These are phyloP conservation scores for Cuculus canorus DNA, from an alignment of 2,797 vertebrate genomes.

Conservation along the genomic window DNA sequence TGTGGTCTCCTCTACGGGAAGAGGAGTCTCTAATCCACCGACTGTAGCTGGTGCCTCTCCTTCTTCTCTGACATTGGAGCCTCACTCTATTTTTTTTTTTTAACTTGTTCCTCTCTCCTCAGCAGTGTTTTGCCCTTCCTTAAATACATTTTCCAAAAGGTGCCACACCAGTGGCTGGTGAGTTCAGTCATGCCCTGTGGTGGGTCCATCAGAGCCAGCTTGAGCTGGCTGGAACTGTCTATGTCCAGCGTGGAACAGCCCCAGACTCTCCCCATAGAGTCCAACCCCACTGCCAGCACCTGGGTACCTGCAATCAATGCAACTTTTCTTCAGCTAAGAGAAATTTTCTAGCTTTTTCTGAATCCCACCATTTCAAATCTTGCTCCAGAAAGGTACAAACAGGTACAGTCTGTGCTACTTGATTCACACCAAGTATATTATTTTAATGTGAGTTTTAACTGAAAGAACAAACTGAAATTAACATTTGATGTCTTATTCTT, in stretches of 20 bases:
- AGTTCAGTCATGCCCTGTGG: fast-evolving
- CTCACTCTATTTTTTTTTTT: not conserved
- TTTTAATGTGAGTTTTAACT: constrained; percentile 72
- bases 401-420: constrained; percentile 9
- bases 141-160: not conserved
- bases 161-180: fast-evolving
- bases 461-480: constrained; percentile 76
- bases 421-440: constrained; percentile 2
- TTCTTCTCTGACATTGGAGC: not conserved
- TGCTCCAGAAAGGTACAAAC: not conserved
- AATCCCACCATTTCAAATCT: not conserved
- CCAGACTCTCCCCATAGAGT: not conserved
- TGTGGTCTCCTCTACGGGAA: not conserved
- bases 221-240: not conserved
- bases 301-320: fast-evolving
- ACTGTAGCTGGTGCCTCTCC: not conserved
- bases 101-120: not conserved
- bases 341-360: not conserved
- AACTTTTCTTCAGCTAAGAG: not conserved
- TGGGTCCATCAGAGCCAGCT: too few species aligned
- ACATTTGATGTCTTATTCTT: constrained; percentile 79
- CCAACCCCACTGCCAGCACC: fast-evolving
- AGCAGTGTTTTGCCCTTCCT: fast-evolving
- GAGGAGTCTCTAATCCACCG: not conserved
- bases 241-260: fast-evolving